Evolutionary conservation across 2,888 invertebrate species (phyloP).

Genomic region (Panopea generosa): DNA sequence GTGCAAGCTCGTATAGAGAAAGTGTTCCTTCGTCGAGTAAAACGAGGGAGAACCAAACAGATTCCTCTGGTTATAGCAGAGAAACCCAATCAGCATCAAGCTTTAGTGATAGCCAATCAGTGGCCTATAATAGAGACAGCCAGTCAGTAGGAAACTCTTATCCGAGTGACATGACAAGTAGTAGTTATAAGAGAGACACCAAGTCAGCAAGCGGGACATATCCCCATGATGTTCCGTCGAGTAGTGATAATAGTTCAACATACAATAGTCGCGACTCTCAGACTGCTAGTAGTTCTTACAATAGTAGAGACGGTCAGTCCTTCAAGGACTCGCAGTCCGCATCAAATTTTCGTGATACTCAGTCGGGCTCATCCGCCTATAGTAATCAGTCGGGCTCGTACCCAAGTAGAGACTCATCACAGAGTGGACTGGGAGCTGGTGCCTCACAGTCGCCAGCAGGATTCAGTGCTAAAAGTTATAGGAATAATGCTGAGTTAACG

Average conservation of each 20-base stretch:
- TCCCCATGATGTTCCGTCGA: slow-evolving; percentile 42
- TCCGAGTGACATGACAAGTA: slow-evolving; percentile 65
- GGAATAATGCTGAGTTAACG: slow-evolving; percentile 41
- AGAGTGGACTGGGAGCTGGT: slow-evolving; percentile 55
- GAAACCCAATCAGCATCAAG: slow-evolving; percentile 68
- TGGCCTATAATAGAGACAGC: slow-evolving; percentile 63
- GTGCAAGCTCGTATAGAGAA: slow-evolving; percentile 60
- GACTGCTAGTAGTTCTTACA: slow-evolving; percentile 47
- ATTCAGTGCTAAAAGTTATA: slow-evolving; percentile 73
- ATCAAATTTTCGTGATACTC: slow-evolving; percentile 53
- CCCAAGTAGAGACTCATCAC: slow-evolving; percentile 43
- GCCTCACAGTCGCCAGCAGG: slow-evolving; percentile 73
- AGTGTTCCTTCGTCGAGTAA: slow-evolving; percentile 52
- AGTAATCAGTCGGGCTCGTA: slow-evolving; percentile 53
- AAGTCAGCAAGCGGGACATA: slow-evolving; percentile 60
- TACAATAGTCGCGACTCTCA: slow-evolving; percentile 52
- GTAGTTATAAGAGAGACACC: slow-evolving; percentile 58
- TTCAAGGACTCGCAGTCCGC: slow-evolving; percentile 31
- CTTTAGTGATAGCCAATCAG: slow-evolving; percentile 63
- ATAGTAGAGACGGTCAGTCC: slow-evolving; percentile 47
- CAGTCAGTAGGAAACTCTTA: slow-evolving; percentile 69
- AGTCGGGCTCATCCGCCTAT: slow-evolving; percentile 51
- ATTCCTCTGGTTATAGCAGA: slow-evolving; percentile 58
- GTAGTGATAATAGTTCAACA: slow-evolving; percentile 43
- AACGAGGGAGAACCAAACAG: slow-evolving; percentile 65